Base-by-base conservation (phyloP, 2,113 vertebrate genomes). In the Daubentonia madagascariensis region DNA sequence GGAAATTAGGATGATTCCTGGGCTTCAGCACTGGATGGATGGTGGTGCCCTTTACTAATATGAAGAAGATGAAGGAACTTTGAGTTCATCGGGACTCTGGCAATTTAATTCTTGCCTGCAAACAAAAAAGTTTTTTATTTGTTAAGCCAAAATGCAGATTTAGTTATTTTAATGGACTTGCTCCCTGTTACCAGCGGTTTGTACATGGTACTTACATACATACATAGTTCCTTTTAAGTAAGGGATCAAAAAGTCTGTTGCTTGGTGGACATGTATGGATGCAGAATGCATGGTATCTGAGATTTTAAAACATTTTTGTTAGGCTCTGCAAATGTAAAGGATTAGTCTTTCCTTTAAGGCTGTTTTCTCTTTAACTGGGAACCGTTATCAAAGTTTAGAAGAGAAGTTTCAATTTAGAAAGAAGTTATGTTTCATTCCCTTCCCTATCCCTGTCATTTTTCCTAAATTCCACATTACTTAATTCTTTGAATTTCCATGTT, bases 241-340 rank as follows among this genome's bases (percentile, higher is more conserved):
- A 63, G 45, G 8, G 13, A 37, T 78, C 37, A 22, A 37, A 16
- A 68, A 57, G 28, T 63, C 81, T 87, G 18, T 79, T 94, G 85
- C 4, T 84, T 72, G 35, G 67, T 86, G 61, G 87, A 63, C 32
- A 5, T n/a, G n/a, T n/a, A n/a, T 73, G 28, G 14, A 84, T 61
- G 70, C 67, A 50, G 23, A 91, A 17, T 30, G 13, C 68, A 28
- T 59, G 35, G 8, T 68, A 79, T 37, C 50, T 90, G 57, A 8
- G 5, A 86, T 93, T 85, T 93, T 75, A 90, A 94, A 92, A 68
- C 45, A 61, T 88, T 81, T 94, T 61, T 18, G 48, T 81, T 67
- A 88, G 61, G 9, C 72, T 94, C 57, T 63, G 86, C 48, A 85
- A 80, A 28, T 12, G 5, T 65, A 37, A 85, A 89, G 16, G 7